Evolutionary conservation across 2,888 invertebrate species (phyloP).

Genomic region (Chaetoderma sp.): DNA sequence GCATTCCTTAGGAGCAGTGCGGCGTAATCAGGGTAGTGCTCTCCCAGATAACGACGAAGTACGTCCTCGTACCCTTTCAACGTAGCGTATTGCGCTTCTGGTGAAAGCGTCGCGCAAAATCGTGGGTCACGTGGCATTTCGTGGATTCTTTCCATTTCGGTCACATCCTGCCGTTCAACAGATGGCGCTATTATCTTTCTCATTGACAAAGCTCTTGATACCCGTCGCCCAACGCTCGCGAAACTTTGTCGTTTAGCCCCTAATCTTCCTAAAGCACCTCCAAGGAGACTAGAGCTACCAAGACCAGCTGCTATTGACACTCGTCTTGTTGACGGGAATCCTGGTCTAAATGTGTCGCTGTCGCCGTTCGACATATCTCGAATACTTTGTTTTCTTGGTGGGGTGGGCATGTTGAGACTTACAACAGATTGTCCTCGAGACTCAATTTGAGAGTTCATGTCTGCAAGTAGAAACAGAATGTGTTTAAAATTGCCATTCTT

Average conservation of each 20-base stretch:
- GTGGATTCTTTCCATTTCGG: slow-evolving; percentile 39
- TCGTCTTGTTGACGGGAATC: too few species aligned
- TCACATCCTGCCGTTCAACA: slow-evolving; percentile 16
- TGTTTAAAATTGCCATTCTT: too few species aligned
- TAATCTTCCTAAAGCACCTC: too few species aligned
- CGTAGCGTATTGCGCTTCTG: slow-evolving; percentile 64
- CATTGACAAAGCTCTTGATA: not conserved
- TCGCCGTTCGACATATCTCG: too few species aligned
- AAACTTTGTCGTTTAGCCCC: not conserved
- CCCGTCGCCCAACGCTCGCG: slow-evolving; percentile 5
- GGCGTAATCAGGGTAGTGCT: slow-evolving; percentile 42
- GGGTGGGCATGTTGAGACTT: too few species aligned
- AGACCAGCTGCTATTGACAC: too few species aligned
- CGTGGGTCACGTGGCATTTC: slow-evolving; percentile 53
- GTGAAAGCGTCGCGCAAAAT: slow-evolving; percentile 59
- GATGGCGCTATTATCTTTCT: not conserved
- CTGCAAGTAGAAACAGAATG: too few species aligned
- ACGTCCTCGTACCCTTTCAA: slow-evolving; percentile 65
- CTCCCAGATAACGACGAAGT: slow-evolving; percentile 46
- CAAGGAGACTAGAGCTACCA: too few species aligned
- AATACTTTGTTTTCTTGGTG: too few species aligned
- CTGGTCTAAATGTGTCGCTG: too few species aligned
- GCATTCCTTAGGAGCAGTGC: slow-evolving; percentile 42
- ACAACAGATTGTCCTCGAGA: too few species aligned
- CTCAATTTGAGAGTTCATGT: too few species aligned